phyloP scores from a whole-genome alignment of 2,113 vertebrate genomes.

The Passerina amoena region DNA sequence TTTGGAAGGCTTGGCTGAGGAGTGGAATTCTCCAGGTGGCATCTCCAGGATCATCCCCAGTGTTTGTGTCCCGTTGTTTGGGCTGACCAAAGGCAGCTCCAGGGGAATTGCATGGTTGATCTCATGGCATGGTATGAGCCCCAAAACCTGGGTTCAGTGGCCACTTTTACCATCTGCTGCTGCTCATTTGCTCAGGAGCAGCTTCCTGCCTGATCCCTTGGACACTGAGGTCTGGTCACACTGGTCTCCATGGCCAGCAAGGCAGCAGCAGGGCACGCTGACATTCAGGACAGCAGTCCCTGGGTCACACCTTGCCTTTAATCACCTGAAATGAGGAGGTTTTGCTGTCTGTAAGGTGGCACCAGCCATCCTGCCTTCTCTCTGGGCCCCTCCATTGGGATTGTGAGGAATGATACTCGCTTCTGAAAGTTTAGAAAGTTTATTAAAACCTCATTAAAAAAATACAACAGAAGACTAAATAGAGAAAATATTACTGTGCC shows the following conservation, averaged over 20 bases:
- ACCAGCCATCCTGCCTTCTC: not conserved
- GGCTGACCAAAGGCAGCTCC: not conserved
- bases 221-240: not conserved
- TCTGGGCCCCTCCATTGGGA: not conserved
- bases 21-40: not conserved
- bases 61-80: not conserved
- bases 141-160: not conserved
- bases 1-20: not conserved
- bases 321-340: not conserved
- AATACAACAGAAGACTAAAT: not conserved
- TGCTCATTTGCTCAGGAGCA: not conserved
- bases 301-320: not conserved
- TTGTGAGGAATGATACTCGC: not conserved
- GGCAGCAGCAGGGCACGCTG: fast-evolving
- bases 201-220: not conserved
- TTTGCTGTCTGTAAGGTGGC: not conserved
- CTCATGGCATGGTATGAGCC: not conserved
- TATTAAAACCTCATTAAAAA: not conserved
- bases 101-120: not conserved
- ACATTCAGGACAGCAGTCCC: not conserved
- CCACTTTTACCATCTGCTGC: not conserved
- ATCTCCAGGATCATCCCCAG: not conserved
- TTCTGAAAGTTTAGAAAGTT: not conserved
- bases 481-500: fast-evolving
- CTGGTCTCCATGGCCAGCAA: not conserved